Conservation (phyloP, 2,888 invertebrate species). For the Diarsia rubi region DNA sequence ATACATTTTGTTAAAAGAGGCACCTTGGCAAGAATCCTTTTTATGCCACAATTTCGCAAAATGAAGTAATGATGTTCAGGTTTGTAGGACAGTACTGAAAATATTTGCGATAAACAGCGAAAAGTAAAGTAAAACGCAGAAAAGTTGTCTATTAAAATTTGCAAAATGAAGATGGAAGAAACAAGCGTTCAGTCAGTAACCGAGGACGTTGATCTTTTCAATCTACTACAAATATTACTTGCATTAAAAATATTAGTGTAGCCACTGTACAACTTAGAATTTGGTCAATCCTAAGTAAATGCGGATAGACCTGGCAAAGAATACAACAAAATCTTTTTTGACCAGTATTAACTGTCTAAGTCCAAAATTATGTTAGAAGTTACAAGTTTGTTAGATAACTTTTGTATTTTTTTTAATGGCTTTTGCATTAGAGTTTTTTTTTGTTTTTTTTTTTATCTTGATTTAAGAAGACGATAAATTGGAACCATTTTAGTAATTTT, state of each 20-base stretch:
- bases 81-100: neutral
- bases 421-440: too few species aligned
- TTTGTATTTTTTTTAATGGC: too few species aligned
- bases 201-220: slow-evolving; percentile 11
- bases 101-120: neutral
- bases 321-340: neutral
- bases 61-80: neutral
- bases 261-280: slow-evolving; percentile 11
- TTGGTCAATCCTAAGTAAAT: neutral
- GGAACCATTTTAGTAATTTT: too few species aligned
- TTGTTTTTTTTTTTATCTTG: too few species aligned
- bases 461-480: too few species aligned
- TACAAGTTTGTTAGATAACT: too few species aligned
- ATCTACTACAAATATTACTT: neutral
- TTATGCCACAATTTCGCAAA: neutral
- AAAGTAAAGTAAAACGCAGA: neutral
- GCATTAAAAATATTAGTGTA: neutral
- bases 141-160: neutral
- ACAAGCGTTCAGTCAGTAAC: neutral
- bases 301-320: neutral
- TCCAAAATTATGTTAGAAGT: too few species aligned
- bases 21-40: neutral
- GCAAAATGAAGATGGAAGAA: neutral
- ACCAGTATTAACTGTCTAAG: too few species aligned
- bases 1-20: neutral